Base-by-base conservation (phyloP, 2,113 vertebrate species). In the Rhinolophus sinicus region DNA sequence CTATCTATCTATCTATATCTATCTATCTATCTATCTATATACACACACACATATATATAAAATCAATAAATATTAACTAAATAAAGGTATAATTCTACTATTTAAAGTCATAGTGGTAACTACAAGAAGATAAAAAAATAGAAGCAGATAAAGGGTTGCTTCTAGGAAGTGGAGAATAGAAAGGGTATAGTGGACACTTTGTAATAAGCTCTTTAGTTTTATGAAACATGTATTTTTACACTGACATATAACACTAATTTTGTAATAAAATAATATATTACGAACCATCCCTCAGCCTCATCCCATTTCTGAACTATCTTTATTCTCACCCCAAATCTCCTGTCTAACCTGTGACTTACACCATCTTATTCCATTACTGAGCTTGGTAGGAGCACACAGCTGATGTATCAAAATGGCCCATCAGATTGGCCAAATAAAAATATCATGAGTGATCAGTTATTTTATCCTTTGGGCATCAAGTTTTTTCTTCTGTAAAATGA, bases 401-500 rank as follows among this genome's bases (percentile, higher is more conserved):
- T 24, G 54, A 47, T 47, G 9, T 14, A 22, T 18, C 40, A 28
- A 14, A 96, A 81, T 4, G 52, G 10, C 38, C 33, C 19, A 6
- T 47, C 18, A 22, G 21, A 40, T 9, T 38, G 38, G 52, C 72
- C 72, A 62, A 54, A 47, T 15, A 18, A 75, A 84, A 70, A 70
- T 30, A 30, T 62, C 24, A 28, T 5, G 6, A 19, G 21, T 38
- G 30, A 85, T 14, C 21, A 1, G 0, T 21, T 7, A 50, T 88
- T 62, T 84, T 15, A 62, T n/a, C 52, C 21, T 91, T 72, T 44
- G 40, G 40, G 40, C 6, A 44, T 44, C 40, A 5, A 44, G 40
- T 44, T 44, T 44, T 44, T 44, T 44, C 40, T 81, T 85, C 86
- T 65, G 44, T 47, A 89, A 92, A 80, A 85, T 64, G 62, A 89